Percentiles rank a stretch among this genome's conserved stretches.
These are phyloP conservation scores for Xestia sexstrigata DNA, from an alignment of 2,888 invertebrate species.

Conservation along the genomic window DNA sequence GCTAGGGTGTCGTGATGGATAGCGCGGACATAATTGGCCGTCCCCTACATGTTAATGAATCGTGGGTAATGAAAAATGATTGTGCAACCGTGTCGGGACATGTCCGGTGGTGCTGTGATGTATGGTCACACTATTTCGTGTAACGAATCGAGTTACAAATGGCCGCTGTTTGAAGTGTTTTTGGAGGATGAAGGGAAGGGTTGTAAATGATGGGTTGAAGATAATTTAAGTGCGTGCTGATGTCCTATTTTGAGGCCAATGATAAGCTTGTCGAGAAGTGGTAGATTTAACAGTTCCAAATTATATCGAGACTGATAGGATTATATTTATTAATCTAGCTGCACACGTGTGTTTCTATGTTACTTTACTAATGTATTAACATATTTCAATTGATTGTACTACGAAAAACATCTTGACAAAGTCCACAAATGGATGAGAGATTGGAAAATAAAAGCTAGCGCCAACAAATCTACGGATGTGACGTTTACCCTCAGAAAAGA, in stretches of 20 bases:
- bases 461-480: too few relatives aligned
- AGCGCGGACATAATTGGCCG: slow-evolving; percentile 86
- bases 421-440: too few relatives aligned
- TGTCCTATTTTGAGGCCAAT: slow-evolving; percentile 31
- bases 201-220: slow-evolving; percentile 39
- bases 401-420: too few relatives aligned
- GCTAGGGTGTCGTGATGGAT: slow-evolving; percentile 86
- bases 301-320: neutral
- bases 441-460: too few relatives aligned
- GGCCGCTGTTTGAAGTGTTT: slow-evolving; percentile 69
- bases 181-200: slow-evolving; percentile 47
- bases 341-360: too few relatives aligned
- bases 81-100: slow-evolving; percentile 75
- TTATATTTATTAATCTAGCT: neutral
- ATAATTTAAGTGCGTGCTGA: slow-evolving; percentile 34
- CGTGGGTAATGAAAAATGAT: slow-evolving; percentile 89
- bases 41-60: slow-evolving; percentile 88
- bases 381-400: too few relatives aligned
- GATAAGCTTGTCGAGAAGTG: slow-evolving; percentile 12
- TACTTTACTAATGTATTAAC: too few relatives aligned
- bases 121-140: slow-evolving; percentile 81
- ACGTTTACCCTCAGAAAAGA: too few relatives aligned
- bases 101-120: slow-evolving; percentile 75
- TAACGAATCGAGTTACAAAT: slow-evolving; percentile 76
- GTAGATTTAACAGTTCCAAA: neutral